Conservation (phyloP, 2,888 invertebrate species). For the Cephus pygmeus region DNA sequence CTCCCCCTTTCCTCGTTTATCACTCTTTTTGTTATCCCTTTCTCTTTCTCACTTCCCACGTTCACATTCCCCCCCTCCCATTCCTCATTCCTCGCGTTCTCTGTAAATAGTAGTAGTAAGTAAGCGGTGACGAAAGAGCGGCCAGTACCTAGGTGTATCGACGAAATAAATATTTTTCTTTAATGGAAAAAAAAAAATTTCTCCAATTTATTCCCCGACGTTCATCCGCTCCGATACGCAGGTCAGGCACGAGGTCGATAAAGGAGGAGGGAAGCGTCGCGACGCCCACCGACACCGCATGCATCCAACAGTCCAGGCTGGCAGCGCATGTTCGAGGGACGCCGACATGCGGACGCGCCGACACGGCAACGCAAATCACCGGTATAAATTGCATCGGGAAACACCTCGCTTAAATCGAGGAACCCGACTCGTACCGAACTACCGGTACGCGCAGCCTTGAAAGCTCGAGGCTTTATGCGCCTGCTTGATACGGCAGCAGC, state of each 20-base stretch:
- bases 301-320: neutral
- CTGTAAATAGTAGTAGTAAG: slow-evolving; percentile 24
- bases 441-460: neutral
- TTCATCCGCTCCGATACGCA: neutral
- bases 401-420: neutral
- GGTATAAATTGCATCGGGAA: neutral
- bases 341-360: neutral
- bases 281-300: neutral
- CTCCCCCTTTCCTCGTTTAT: neutral
- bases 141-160: slow-evolving; percentile 49
- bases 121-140: slow-evolving; percentile 47
- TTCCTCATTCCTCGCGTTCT: neutral
- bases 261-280: slow-evolving; percentile 16
- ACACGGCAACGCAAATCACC: neutral
- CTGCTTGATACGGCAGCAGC: neutral
- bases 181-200: slow-evolving; percentile 29
- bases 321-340: neutral
- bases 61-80: neutral
- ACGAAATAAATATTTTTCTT: slow-evolving; percentile 59
- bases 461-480: neutral
- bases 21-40: neutral
- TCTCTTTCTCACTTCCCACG: neutral
- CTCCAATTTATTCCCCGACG: slow-evolving; percentile 2
- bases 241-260: neutral
- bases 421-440: neutral